These are phyloP conservation scores for Drosophila prosaltans DNA, from an alignment of 1,140 invertebrate species.

Conservation along the genomic window DNA sequence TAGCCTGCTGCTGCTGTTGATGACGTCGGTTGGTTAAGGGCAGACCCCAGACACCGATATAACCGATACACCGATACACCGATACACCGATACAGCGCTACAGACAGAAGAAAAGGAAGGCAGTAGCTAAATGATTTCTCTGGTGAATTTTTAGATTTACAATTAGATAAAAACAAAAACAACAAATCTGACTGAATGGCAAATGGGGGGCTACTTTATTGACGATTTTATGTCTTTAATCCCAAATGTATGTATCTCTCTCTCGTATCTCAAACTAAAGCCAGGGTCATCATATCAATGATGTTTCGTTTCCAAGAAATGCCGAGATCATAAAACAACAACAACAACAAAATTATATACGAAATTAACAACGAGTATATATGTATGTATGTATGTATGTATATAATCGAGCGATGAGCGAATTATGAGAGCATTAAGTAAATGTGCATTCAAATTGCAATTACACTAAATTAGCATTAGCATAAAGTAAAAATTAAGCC, in stretches of 20 bases:
- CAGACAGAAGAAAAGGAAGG: conserved; percentile 22
- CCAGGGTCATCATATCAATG: conserved; percentile 57
- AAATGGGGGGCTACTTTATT: conserved; percentile 63
- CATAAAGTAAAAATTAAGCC: conserved; percentile 23
- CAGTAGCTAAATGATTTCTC: conserved; percentile 58
- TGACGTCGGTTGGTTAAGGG: conserved; percentile 67
- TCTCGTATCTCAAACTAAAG: conserved; percentile 17
- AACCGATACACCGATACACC: neutral
- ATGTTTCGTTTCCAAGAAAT: conserved; percentile 66
- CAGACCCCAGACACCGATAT: conserved; percentile 21
- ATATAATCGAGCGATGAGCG: conserved; percentile 39
- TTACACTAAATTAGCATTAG: conserved; percentile 79
- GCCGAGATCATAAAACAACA: conserved; percentile 76
- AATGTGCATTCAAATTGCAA: conserved; percentile 63
- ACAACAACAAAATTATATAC: conserved; percentile 35
- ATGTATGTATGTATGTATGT: conserved; percentile 23
- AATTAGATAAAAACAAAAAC: conserved; percentile 68
- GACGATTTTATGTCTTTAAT: conserved; percentile 79
- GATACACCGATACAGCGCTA: conserved; percentile 10
- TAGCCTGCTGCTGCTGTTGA: conserved; percentile 28
- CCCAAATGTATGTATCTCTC: conserved; percentile 9
- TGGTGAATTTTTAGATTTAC: conserved; percentile 71
- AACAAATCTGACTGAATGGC: conserved; percentile 24
- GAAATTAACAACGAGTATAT: conserved; percentile 30
- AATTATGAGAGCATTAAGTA: conserved; percentile 54